Conservation (phyloP, 2,797 vertebrate species). For the Sphenodon punctatus region DNA sequence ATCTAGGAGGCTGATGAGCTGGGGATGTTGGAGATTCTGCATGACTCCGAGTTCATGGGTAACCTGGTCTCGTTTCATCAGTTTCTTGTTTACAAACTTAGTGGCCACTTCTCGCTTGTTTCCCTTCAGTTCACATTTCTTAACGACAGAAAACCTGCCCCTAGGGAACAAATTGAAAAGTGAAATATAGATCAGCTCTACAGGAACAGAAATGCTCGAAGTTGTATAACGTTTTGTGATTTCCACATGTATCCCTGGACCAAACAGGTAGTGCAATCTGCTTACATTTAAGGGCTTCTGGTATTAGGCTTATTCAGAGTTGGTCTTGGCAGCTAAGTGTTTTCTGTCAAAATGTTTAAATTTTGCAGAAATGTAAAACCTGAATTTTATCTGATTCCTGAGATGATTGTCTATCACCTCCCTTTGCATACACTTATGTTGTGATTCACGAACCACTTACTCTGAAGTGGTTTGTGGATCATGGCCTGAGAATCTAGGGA, state of each 20-base stretch:
- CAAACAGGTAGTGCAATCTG: neutral
- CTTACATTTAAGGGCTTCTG: too few relatives aligned
- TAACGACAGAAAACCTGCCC: constrained; percentile 96
- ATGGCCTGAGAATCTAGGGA: too few relatives aligned
- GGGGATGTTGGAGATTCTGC: constrained; percentile 92
- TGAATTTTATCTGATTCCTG: too few relatives aligned
- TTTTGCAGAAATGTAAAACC: too few relatives aligned
- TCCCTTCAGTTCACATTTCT: constrained; percentile 91
- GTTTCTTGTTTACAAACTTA: constrained; percentile 98
- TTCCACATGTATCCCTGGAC: too few relatives aligned
- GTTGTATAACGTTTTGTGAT: neutral
- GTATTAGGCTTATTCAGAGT: neutral
- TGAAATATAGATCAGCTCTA: neutral
- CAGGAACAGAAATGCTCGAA: neutral
- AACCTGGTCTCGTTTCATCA: constrained; percentile 96
- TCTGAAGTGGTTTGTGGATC: too few relatives aligned
- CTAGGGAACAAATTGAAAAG: constrained; percentile 68
- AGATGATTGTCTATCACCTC: too few relatives aligned
- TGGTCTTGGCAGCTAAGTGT: too few relatives aligned
- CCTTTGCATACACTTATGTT: too few relatives aligned
- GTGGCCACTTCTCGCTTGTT: constrained; percentile 90
- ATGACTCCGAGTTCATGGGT: constrained; percentile 92
- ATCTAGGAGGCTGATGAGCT: constrained; percentile 89
- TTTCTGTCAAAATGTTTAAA: too few relatives aligned
- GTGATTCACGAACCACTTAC: too few relatives aligned